Percentiles rank a stretch among this genome's conserved stretches.
These are phyloP conservation scores for Siphonodentalium dalli DNA, from an alignment of 2,888 invertebrate species.

Conservation along the genomic window DNA sequence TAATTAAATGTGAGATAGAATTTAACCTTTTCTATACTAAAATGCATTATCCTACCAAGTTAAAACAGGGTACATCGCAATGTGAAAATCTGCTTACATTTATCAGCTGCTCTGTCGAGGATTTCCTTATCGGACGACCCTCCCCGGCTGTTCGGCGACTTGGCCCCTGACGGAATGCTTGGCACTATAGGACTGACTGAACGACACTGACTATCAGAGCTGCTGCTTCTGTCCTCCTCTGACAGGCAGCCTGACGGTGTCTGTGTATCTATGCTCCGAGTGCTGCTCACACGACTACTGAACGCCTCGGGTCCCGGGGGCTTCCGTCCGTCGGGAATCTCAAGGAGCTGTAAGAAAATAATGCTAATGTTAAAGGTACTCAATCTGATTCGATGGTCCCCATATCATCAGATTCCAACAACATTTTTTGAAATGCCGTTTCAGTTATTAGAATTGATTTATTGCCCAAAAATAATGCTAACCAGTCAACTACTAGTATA, in stretches of 20 bases:
- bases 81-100: too few relatives aligned
- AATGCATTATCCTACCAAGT: too few relatives aligned
- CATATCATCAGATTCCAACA: too few relatives aligned
- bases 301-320: constrained; percentile 80
- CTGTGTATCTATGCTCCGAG: constrained; percentile 83
- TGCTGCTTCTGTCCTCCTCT: constrained; percentile 27
- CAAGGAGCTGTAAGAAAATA: constrained; percentile 57
- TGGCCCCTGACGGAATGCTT: constrained; percentile 66
- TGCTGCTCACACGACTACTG: constrained; percentile 68
- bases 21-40: too few relatives aligned
- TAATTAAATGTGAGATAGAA: too few relatives aligned
- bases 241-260: constrained; percentile 72
- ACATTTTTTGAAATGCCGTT: too few relatives aligned
- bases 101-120: constrained; percentile 39
- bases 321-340: constrained; percentile 85
- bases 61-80: too few relatives aligned
- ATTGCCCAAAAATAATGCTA: too few relatives aligned
- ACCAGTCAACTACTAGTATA: too few relatives aligned
- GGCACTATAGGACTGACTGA: constrained; percentile 72
- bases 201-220: constrained; percentile 60
- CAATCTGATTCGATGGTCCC: too few relatives aligned
- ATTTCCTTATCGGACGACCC: constrained; percentile 15
- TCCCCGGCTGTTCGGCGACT: constrained; percentile 38
- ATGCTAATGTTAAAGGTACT: too few relatives aligned
- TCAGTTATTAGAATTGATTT: too few relatives aligned